Evolutionary conservation across 1,140 invertebrate genomes (phyloP), one percentile per base, ranked within the genome.

Genomic region (Panagrolaimus sp.): DNA sequence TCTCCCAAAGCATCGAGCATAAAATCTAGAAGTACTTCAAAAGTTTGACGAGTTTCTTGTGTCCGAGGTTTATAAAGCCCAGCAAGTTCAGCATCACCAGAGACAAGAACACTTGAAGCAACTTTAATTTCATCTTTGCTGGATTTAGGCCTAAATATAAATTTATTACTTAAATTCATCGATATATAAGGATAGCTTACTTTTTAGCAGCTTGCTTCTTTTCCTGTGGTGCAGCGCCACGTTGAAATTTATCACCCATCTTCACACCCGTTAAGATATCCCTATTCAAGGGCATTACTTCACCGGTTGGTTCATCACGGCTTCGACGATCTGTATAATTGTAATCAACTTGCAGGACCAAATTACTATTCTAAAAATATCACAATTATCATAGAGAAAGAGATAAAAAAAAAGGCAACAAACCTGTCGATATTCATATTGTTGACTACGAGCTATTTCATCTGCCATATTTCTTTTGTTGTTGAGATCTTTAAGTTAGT

Each of bases 361-460:
- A 90, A 89, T 99, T 99, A 0, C 96, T 98, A 85, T 99, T 99
- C 93, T 96, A 85, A 70, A 88, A 87, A 71, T n/a, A n/a, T n/a
- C n/a, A n/a, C n/a, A n/a, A n/a, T n/a, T 47, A 43, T 45, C 69
- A 71, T 76, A 55, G 46, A 47, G 17, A 21, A 45, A 52, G n/a
- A n/a, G n/a, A 77, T 0, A 38, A 24, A 4, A 28, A 7, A 52
- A 70, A 21, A n/a, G 73, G 65, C 43, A 63, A 90, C 89, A 90
- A 89, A 96, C 93, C 79, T 95, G 94, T 89, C 98, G 97, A 85
- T 99, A 99, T 85, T 99, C 96, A 87, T 98, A 99, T 85, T 99
- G 96, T 72, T 96, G 87, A 83, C 94, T 92, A 82, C 96, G 88
- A 43, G 96, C 95, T 78, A 94, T 92, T 83, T 93, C 94, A 88